Conservation (phyloP, 1,140 invertebrate genomes). For the Drosophila pseudoananassae region DNA sequence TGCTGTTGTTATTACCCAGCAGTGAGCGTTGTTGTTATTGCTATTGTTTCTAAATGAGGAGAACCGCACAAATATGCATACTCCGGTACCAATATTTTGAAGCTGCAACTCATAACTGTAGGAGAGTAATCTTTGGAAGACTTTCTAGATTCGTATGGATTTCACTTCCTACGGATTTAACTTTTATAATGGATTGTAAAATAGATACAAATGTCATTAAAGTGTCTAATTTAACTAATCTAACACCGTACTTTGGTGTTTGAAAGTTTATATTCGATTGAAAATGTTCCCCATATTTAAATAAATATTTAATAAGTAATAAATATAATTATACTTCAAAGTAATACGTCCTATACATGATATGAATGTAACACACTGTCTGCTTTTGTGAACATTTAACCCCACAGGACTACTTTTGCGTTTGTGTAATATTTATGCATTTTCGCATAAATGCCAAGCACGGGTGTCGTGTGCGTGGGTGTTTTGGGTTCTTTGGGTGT, state of each 20-base stretch:
- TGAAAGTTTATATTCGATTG: no score
- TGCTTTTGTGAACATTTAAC: constrained; percentile 4
- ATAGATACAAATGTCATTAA: no score
- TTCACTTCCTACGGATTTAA: no score
- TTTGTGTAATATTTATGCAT: constrained; percentile 66
- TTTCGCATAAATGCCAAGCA: constrained; percentile 59
- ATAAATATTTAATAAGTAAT: no score
- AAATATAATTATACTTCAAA: no score
- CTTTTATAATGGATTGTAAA: no score
- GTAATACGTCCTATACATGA: neutral
- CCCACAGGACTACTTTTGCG: constrained; percentile 19
- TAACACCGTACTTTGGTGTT: no score
- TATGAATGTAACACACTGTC: neutral
- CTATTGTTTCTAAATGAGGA: constrained; percentile 69
- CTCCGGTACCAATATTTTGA: constrained; percentile 7
- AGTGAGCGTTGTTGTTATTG: constrained; percentile 23
- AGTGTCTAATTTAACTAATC: no score
- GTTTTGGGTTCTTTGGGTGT: neutral
- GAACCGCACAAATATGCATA: constrained; percentile 60
- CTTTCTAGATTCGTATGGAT: no score
- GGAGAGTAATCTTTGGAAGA: neutral
- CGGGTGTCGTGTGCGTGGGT: neutral
- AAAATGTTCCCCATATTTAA: no score
- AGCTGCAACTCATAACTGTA: constrained; percentile 4
- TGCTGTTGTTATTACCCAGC: constrained; percentile 28